Percentiles rank a stretch among this genome's conserved stretches.
Evolutionary conservation across 1,140 invertebrate genomes (phyloP).

Genomic region (Parasteatoda tepidariorum): DNA sequence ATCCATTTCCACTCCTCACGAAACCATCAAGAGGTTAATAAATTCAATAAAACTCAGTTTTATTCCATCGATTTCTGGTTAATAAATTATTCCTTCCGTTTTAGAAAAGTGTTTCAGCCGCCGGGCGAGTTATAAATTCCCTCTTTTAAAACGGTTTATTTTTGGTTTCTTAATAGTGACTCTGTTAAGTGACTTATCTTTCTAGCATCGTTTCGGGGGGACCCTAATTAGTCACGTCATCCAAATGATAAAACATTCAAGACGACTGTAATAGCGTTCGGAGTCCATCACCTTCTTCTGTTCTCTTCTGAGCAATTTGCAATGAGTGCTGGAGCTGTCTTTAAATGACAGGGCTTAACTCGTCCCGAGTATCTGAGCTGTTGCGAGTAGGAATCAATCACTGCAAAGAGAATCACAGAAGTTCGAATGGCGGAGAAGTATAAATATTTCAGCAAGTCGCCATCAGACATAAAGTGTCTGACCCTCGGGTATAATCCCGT

Average conservation of each 20-base stretch:
- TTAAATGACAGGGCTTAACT: slow-evolving; percentile 22
- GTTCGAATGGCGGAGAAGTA: neutral
- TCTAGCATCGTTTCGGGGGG: slow-evolving; percentile 13
- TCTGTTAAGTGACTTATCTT: slow-evolving; percentile 47
- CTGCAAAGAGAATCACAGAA: neutral
- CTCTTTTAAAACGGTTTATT: slow-evolving; percentile 36
- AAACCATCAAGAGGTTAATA: no score
- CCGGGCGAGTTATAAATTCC: neutral
- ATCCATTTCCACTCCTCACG: neutral
- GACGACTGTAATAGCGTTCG: neutral
- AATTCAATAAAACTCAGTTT: neutral
- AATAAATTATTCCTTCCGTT: slow-evolving; percentile 15
- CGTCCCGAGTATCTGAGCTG: neutral
- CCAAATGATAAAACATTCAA: slow-evolving; percentile 55
- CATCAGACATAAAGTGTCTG: slow-evolving; percentile 56
- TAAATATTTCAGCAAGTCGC: slow-evolving; percentile 57
- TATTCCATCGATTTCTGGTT: slow-evolving; percentile 16
- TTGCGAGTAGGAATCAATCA: slow-evolving; percentile 18
- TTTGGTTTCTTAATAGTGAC: slow-evolving; percentile 52
- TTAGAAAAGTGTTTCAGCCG: neutral
- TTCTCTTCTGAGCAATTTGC: slow-evolving; percentile 6
- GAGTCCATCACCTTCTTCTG: slow-evolving; percentile 43
- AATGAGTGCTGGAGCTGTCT: neutral
- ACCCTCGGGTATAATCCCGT: slow-evolving; percentile 51
- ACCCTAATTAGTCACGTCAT: slow-evolving; percentile 56